phyloP scores from a whole-genome alignment of 1,140 invertebrate species.

The Apis laboriosa region DNA sequence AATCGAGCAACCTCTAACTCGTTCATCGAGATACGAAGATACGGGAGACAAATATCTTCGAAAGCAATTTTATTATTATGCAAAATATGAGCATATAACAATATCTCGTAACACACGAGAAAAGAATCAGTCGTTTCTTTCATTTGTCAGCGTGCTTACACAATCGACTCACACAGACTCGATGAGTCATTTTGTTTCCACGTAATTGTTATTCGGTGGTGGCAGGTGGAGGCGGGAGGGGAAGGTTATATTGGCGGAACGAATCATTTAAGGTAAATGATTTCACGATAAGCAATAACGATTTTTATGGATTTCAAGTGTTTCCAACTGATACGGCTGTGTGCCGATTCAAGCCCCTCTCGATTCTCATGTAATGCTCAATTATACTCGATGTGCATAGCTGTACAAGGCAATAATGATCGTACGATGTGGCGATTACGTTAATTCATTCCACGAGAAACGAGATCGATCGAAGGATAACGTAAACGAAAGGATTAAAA shows the following conservation, averaged over 20 bases:
- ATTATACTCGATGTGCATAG: constrained; percentile 3
- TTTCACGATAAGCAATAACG: constrained; percentile 37
- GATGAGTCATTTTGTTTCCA: neutral
- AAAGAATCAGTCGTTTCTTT: neutral
- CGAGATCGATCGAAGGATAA: neutral
- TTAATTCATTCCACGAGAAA: constrained; percentile 14
- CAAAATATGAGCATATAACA: too few relatives aligned
- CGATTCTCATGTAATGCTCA: constrained; percentile 22
- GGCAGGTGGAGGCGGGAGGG: too few relatives aligned
- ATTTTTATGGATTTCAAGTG: constrained; percentile 20
- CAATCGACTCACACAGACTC: neutral
- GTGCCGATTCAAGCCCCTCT: neutral
- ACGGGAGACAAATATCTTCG: too few relatives aligned
- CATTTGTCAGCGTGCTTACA: neutral
- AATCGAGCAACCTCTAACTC: too few relatives aligned
- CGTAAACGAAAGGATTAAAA: too few relatives aligned
- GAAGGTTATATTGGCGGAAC: constrained; percentile 1
- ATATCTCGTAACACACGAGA: too few relatives aligned
- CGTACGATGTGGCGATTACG: neutral
- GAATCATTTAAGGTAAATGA: constrained; percentile 32
- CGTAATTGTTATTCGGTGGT: constrained; percentile 4
- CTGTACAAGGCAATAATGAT: constrained; percentile 13
- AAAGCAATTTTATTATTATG: too few relatives aligned
- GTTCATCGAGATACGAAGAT: too few relatives aligned
- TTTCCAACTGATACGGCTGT: constrained; percentile 8